Percentiles rank a stretch among this genome's conserved stretches.
Conservation (phyloP, 2,797 vertebrate genomes). For the Somateria mollissima region DNA sequence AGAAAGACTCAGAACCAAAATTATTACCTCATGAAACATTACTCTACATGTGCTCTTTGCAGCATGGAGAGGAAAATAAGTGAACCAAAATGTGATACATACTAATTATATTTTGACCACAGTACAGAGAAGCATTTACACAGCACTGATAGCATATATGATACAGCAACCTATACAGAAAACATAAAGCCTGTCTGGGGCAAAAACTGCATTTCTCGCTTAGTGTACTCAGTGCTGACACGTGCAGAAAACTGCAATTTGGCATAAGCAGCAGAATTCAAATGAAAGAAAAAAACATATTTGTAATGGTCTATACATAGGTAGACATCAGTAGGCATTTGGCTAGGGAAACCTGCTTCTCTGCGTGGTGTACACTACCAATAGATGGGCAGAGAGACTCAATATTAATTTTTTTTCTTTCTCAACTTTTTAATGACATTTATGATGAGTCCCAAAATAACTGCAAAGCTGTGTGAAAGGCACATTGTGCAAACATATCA, state of each 20-base stretch:
- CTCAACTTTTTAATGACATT: background rate
- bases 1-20: background rate
- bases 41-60: background rate
- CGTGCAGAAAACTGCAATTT: background rate
- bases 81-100: background rate
- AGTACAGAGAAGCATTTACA: background rate
- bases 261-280: background rate
- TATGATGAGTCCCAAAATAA: background rate
- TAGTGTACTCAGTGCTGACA: background rate
- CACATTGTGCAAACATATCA: background rate
- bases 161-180: background rate
- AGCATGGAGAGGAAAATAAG: background rate
- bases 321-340: background rate
- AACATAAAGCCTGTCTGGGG: background rate
- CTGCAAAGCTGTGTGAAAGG: background rate
- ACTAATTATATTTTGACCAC: background rate
- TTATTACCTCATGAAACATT: background rate
- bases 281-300: background rate
- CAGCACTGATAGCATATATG: rapidly evolving
- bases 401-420: background rate
- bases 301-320: background rate
- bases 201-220: background rate
- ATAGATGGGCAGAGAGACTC: background rate
- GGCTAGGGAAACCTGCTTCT: background rate
- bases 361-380: rapidly evolving